phyloP scores from a whole-genome alignment of 2,797 vertebrate species.

The Streptopelia turtur region DNA sequence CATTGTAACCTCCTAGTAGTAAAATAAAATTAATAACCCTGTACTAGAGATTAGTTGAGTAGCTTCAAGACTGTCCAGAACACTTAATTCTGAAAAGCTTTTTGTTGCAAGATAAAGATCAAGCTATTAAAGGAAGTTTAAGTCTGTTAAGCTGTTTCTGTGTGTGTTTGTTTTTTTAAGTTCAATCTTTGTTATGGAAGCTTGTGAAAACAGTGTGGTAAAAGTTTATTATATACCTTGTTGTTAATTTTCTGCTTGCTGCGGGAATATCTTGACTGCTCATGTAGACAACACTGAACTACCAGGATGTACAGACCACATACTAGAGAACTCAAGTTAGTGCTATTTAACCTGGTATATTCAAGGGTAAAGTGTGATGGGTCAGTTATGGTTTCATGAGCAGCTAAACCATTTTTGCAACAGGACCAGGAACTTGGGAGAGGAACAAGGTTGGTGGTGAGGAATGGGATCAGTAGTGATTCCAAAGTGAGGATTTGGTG shows the following conservation, averaged over 20 bases:
- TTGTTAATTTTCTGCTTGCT: not conserved
- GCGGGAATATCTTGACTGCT: not conserved
- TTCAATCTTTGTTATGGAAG: not conserved
- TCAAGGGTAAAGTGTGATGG: not conserved
- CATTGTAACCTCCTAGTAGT: not conserved
- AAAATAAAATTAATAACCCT: slow-evolving; percentile 9
- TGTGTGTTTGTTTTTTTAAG: not conserved
- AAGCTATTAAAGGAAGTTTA: not conserved
- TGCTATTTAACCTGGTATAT: not conserved
- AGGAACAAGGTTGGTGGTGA: not conserved
- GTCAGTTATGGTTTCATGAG: not conserved
- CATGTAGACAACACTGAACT: not conserved
- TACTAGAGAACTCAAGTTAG: not conserved
- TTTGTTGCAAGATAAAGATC: not conserved
- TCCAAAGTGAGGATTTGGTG: not conserved
- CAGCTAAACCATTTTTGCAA: not conserved
- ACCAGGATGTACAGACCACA: not conserved
- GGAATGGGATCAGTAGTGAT: not conserved
- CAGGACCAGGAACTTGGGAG: not conserved
- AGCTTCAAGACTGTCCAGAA: not conserved
- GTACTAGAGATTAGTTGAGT: not conserved
- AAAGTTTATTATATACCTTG: not conserved
- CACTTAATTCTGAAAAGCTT: not conserved
- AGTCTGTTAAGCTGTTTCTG: not conserved
- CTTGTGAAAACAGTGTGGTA: not conserved